Evolutionary conservation across 2,797 vertebrate genomes (phyloP), one percentile per base, ranked within the genome.

Genomic region (Lates japonicus): DNA sequence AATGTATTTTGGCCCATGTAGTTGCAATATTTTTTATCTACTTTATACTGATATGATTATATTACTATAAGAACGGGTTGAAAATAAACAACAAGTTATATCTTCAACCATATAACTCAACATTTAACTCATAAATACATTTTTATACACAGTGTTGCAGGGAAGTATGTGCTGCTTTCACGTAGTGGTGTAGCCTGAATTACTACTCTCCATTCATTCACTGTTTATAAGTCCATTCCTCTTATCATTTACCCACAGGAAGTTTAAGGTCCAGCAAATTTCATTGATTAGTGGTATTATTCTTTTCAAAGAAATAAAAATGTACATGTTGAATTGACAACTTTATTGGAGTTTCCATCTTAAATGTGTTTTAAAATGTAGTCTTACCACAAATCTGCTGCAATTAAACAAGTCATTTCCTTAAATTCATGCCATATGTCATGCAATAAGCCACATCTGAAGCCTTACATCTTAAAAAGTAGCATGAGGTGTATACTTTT

Each of bases 161-260:
- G 44, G 64, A 44, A 66, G n/a, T 63, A 67, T 60, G 20, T 37
- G 14, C 54, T 1, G 33, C 66, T 62, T n/a, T n/a, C n/a, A 10
- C 6, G 54, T 37, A n/a, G 10, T 7, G 35, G 60, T 58, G 65
- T 74, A 62, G 57, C 80, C 71, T 76, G n/a, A 74, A 37, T 76
- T 86, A 29, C 49, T 37, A 42, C 59, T 63, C 63, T 74, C 48
- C 55, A 62, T 46, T 70, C 49, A 74, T 80, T 49, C 67, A 46
- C 52, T 41, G 29, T 81, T 77, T 16, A 70, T 66, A 37, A 77
- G 61, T 64, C 63, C 61, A 63, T 61, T 80, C 59, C 49, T 65
- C 46, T 8, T 33, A 68, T 44, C 10, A 41, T 78, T 75, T 59
- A 42, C 49, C 75, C 58, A 2, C 62, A 66, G 77, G 75, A 20